Base-by-base conservation (phyloP, 2,888 invertebrate genomes). In the Sarcophaga variegata region DNA sequence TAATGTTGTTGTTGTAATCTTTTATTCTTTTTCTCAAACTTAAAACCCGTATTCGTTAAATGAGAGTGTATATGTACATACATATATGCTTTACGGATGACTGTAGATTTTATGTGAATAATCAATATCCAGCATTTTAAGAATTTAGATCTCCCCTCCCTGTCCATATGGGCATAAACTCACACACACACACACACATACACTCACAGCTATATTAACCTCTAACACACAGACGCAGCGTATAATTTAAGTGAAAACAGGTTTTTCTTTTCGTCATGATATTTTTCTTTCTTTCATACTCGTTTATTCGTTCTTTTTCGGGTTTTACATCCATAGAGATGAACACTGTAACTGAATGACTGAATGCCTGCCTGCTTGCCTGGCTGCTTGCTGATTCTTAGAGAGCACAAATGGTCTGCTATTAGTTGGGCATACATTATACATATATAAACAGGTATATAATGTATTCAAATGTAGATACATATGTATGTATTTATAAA, bases 231-330 rank as follows among this genome's bases (percentile, higher is more conserved):
- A 49, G 17, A 54, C 37, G 2, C 54, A 70, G 14, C 11, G n/a
- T 69, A 11, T 49, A 20, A 22, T 25, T 75, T 75, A 64, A 20
- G 37, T 80, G 79, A 60, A 85, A 85, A 84, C 79, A 77, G 80
- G 84, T 80, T 85, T 83, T 80, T 59, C 80, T 71, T 85, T 70
- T 70, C 75, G 74, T 75, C 75, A 84, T 75, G 70, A 80, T 80
- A 74, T 17, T 63, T 74, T 79, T 60, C 20, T 70, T 49, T 49
- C 37, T 37, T 37, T 37, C 37, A 10, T 37, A 37, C 37, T 62
- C 63, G 63, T 82, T 78, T 37, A 37, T 37, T 37, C 37, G 37
- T 83, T 49, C 78, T 54, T 54, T 54, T 54, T 17, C 17, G 12
- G 54, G 12, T 54, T 54, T 54, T 54, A 54, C 67, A 85, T 85